A percentile compares a stretch with the other conserved stretches of the same genome.
phyloP scores from a whole-genome alignment of 2,888 invertebrate genomes.

The Drosophila subquinaria region DNA sequence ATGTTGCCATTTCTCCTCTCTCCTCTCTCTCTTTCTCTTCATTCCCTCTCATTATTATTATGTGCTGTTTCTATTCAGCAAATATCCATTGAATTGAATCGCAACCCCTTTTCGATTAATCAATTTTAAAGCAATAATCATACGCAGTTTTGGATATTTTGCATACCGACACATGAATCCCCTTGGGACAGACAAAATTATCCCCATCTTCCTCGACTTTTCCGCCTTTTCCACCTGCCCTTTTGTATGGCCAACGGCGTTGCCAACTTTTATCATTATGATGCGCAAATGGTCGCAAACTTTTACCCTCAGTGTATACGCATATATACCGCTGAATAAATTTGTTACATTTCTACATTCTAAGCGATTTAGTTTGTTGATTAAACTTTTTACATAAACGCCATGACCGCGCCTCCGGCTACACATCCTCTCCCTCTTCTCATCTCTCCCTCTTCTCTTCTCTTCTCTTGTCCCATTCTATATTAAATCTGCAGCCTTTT shows the following conservation, averaged over 20 bases:
- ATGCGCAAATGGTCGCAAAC: constrained; percentile 75
- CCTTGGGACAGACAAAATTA: neutral
- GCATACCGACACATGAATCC: neutral
- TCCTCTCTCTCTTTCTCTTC: neutral
- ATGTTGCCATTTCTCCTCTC: constrained; percentile 47
- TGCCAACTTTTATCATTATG: constrained; percentile 79
- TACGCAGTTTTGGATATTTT: constrained; percentile 27
- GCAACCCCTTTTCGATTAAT: constrained; percentile 31
- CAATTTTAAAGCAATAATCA: constrained; percentile 38
- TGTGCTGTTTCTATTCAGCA: constrained; percentile 10
- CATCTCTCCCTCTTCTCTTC: neutral
- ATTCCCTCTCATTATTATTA: constrained; percentile 20
- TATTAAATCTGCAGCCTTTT: constrained; percentile 30
- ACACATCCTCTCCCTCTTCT: neutral
- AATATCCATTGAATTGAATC: constrained; percentile 27
- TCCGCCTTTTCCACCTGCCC: constrained; percentile 11
- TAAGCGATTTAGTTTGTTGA: constrained; percentile 79
- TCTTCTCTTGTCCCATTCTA: too few species aligned
- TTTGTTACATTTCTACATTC: constrained; percentile 73
- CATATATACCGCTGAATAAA: constrained; percentile 55
- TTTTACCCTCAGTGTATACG: constrained; percentile 41
- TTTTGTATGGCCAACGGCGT: constrained; percentile 51
- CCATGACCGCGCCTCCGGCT: constrained; percentile 64
- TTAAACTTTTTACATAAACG: constrained; percentile 77
- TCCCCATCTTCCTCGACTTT: neutral